Evolutionary conservation across 1,140 invertebrate genomes (phyloP), one percentile per base, ranked within the genome.

Genomic region (Diabrotica virgifera): DNA sequence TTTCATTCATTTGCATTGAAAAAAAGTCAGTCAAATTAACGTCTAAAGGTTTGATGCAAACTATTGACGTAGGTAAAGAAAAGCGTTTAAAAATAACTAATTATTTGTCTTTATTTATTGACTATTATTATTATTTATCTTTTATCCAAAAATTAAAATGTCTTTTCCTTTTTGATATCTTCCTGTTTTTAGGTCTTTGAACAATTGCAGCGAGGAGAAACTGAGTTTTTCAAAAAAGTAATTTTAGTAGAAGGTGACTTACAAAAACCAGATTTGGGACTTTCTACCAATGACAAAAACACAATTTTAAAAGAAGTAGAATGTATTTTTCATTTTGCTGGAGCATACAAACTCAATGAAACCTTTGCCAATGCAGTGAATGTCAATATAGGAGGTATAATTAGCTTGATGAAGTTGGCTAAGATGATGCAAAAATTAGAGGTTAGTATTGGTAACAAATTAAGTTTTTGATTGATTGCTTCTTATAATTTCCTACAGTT

Each of bases 341-440:
- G 88, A 0, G 89, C 87, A 0, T 85, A 89, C 0, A 82, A 85
- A 68, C 89, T 90, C 63, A 87, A 90, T 72, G 88, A 90, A 71
- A 85, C 87, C 37, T 74, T 91, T 5, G 82, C 84, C 65, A 77
- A 83, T 0, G 89, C 89, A 0, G 78, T 89, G 1, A 77, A 82
- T 2, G 87, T 87, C 57, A 92, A 92, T 71, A 86, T 91, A 14
- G 78, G 84, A 61, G 87, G 86, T 4, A 86, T 88, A 0, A 82
- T 85, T 63, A 84, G 86, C 13, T 74, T 90, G 14, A 70, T 91
- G 6, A 70, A 80, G 14, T 76, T 92, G 8, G 86, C 86, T 24
- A 86, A 85, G 67, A 83, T 87, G 70, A 88, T 91, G 82, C 78
- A 80, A 5, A 78, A 86, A 46, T 72, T 92, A 0, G 86, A 88